phyloP scores from a whole-genome alignment of 2,113 vertebrate species.

The Sapajus apella region DNA sequence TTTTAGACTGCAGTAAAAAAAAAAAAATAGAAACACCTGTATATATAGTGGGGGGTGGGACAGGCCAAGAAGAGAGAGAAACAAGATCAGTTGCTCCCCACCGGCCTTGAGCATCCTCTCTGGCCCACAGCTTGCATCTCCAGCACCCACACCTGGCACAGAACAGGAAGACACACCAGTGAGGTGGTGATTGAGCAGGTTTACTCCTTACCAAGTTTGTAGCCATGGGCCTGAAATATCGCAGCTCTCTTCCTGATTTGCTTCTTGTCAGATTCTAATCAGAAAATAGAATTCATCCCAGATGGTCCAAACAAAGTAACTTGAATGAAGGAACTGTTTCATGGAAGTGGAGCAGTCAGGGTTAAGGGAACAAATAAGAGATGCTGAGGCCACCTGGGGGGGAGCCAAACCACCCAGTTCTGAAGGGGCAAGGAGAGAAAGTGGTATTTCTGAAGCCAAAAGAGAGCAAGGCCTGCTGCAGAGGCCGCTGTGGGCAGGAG shows the following conservation, averaged over 20 bases:
- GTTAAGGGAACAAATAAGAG: not conserved
- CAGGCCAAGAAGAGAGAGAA: not conserved
- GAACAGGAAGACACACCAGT: not conserved
- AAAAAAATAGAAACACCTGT: not conserved
- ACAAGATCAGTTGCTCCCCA: not conserved
- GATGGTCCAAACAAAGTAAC: not conserved
- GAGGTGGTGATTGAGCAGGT: not conserved
- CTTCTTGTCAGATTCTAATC: not conserved
- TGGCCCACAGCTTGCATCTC: not conserved
- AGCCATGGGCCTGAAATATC: not conserved
- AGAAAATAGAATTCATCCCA: constrained; percentile 19
- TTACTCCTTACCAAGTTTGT: not conserved
- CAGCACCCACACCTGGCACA: not conserved
- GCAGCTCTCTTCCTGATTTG: not conserved
- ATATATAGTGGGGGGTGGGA: not conserved
- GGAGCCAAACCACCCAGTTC: not conserved
- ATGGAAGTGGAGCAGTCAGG: not conserved
- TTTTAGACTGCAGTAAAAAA: not conserved
- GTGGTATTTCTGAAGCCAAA: not conserved
- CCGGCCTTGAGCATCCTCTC: not conserved
- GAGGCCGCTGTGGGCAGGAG: not conserved
- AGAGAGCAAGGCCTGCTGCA: rapidly evolving
- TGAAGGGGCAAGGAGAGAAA: not conserved
- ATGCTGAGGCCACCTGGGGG: not conserved
- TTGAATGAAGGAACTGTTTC: not conserved